Evolutionary conservation across 2,888 invertebrate species (phyloP).

Genomic region (Idaea biselata): DNA sequence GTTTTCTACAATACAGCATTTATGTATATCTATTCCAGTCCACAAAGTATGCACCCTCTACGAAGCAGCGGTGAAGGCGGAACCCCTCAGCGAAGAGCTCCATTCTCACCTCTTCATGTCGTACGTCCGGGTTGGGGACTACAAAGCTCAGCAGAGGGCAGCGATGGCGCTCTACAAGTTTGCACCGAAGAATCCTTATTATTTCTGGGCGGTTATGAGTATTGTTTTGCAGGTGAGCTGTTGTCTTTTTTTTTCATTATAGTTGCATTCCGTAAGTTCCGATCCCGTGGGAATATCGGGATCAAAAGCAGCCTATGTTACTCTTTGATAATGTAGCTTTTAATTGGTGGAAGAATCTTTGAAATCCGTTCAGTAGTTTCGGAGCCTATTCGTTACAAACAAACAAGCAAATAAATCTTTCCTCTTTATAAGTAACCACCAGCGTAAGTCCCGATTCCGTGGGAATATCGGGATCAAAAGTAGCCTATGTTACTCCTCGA

Average conservation of each 20-base stretch:
- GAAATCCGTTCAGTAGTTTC: no score
- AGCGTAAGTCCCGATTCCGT: neutral
- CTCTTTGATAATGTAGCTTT: no score
- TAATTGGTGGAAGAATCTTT: no score
- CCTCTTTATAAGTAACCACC: no score
- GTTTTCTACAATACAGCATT: neutral
- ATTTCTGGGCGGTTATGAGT: slow-evolving; percentile 99
- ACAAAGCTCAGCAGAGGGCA: slow-evolving; percentile 92
- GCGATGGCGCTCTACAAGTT: slow-evolving; percentile 95
- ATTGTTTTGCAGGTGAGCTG: slow-evolving; percentile 95
- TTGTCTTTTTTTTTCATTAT: no score
- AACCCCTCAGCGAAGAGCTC: slow-evolving; percentile 94
- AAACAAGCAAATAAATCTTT: no score
- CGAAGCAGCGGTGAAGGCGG: slow-evolving; percentile 91
- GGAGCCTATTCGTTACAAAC: no score
- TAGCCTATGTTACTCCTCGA: no score
- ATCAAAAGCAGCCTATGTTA: no score
- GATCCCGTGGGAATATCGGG: no score
- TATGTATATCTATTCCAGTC: slow-evolving; percentile 79
- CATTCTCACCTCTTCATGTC: slow-evolving; percentile 97
- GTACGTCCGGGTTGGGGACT: slow-evolving; percentile 94
- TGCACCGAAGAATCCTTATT: slow-evolving; percentile 96
- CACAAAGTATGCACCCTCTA: slow-evolving; percentile 94
- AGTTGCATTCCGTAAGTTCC: no score
- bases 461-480: neutral